Base-by-base conservation (phyloP, 2,113 vertebrate genomes). In the Henicopernis longicauda region DNA sequence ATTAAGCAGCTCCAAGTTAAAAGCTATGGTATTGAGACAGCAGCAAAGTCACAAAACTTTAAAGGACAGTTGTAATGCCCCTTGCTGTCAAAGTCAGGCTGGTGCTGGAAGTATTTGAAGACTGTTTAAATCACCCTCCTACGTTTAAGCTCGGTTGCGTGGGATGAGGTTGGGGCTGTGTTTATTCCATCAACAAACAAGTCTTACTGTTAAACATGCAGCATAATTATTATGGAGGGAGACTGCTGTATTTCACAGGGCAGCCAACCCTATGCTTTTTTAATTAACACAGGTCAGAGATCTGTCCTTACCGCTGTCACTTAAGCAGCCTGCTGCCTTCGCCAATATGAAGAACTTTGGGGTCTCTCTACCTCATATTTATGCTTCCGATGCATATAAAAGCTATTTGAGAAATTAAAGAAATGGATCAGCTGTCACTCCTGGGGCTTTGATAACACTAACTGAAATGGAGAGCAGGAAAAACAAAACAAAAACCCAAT, bases 301-400 rank as follows among this genome's bases (percentile, higher is more conserved):
- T 10, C n/a, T 5, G 32, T n/a, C 65, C 81, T 67, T 26, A 7
- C 32, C 5, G 3, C 55, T 13, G 47, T 18, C 85, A 8, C n/a
- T 40, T 5, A 5, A 57, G 38, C 52, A 9, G 61, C 40, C 49
- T 16, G 40, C 42, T 32, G 82, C 74, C 55, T 63, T 50, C 11
- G 0, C 66, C 77, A 18, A 7, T 3, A 7, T 2, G 18, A 16
- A 42, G 47, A 55, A 21, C 44, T 14, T 27, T 1, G 2, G 18
- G 38, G 42, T 57, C 65, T 17, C 74, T n/a, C 58, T 10, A 20
- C 54, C 80, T 61, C 57, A 0, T 9, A 13, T 27, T 58, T 32
- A 16, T 6, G 23, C 58, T 81, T 49, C 70, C 3, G 4, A 34
- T 7, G 22, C 22, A 16, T 9, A 11, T 6, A 9, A 73, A 70